These are phyloP conservation scores for Agrilus cyanescens DNA, from an alignment of 2,888 invertebrate species.

Conservation along the genomic window DNA sequence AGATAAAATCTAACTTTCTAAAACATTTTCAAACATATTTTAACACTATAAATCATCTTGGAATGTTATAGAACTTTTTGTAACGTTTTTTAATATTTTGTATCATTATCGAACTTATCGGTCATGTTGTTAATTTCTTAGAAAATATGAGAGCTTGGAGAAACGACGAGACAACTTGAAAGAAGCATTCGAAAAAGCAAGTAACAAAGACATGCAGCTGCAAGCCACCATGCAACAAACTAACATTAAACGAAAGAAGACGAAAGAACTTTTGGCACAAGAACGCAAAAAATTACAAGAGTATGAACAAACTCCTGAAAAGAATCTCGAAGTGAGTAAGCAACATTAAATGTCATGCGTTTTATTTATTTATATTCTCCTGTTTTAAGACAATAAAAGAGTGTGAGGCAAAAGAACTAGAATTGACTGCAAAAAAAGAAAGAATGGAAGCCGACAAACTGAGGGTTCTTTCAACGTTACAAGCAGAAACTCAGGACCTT, in stretches of 20 bases:
- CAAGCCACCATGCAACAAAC: constrained; percentile 55
- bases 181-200: constrained; percentile 50
- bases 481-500: constrained; percentile 53
- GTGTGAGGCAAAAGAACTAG: constrained; percentile 44
- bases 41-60: no score
- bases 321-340: constrained; percentile 51
- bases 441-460: constrained; percentile 45
- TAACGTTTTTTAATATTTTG: no score
- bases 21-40: no score
- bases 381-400: constrained; percentile 23
- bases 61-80: no score
- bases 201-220: constrained; percentile 51
- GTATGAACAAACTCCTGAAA: constrained; percentile 54
- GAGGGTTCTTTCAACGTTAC: constrained; percentile 49
- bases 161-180: constrained; percentile 46
- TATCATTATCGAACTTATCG: no score
- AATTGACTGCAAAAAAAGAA: constrained; percentile 44
- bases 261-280: constrained; percentile 53
- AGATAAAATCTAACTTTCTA: constrained; percentile 2
- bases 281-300: constrained; percentile 58
- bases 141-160: constrained; percentile 46
- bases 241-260: constrained; percentile 64
- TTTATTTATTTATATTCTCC: neutral
- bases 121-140: constrained; percentile 24
- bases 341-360: neutral